Evolutionary conservation across 1,140 invertebrate genomes (phyloP).

Genomic region (Eubasilissa regina): DNA sequence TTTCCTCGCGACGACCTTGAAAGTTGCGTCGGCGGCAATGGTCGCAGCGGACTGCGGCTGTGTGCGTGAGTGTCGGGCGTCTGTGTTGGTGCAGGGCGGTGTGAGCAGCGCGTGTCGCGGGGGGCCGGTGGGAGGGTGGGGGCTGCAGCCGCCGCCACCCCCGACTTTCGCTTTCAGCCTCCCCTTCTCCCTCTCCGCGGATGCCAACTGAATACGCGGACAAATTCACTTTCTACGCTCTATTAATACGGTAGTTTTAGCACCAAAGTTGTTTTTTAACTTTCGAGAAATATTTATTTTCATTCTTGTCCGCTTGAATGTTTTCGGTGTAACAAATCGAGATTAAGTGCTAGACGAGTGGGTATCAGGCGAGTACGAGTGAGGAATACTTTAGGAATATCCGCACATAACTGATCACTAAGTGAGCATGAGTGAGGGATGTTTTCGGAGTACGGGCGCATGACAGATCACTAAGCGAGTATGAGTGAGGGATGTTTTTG

Average conservation of each 20-base stretch:
- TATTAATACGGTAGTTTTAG: slow-evolving; percentile 18
- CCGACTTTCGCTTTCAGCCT: slow-evolving; percentile 36
- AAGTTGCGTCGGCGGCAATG: slow-evolving; percentile 58
- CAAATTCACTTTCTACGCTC: slow-evolving; percentile 41
- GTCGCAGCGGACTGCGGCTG: slow-evolving; percentile 44
- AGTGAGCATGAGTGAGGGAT: too few relatives aligned
- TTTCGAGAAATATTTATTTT: neutral
- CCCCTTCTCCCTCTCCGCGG: neutral
- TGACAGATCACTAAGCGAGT: too few relatives aligned
- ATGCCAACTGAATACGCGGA: slow-evolving; percentile 37
- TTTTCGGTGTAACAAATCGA: too few relatives aligned
- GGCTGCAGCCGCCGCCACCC: slow-evolving; percentile 50
- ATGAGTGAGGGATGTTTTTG: too few relatives aligned
- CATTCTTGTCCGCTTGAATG: neutral
- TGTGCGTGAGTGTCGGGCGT: slow-evolving; percentile 17
- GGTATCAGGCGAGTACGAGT: too few relatives aligned
- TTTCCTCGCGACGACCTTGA: slow-evolving; percentile 60
- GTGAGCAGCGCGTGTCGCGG: slow-evolving; percentile 36
- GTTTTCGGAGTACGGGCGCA: too few relatives aligned
- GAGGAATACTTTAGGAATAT: too few relatives aligned
- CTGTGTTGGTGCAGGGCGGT: slow-evolving; percentile 43
- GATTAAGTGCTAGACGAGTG: too few relatives aligned
- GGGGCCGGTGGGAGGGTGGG: slow-evolving; percentile 17
- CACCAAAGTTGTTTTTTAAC: neutral
- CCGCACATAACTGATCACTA: too few relatives aligned